Conservation (phyloP, 2,113 vertebrate species). For the Hystrix cristata region DNA sequence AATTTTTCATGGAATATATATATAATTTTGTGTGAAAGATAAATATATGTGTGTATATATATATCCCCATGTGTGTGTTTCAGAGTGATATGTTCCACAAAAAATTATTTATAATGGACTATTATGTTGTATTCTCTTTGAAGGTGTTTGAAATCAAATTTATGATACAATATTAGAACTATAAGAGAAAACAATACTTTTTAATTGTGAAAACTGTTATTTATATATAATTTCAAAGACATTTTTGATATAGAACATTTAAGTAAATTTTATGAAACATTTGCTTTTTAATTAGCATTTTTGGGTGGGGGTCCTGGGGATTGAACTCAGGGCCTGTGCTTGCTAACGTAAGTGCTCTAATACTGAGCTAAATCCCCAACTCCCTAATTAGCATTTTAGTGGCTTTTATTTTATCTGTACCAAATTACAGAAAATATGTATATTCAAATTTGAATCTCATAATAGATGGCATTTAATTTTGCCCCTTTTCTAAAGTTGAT, state of each 20-base stretch:
- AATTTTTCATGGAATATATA: background rate
- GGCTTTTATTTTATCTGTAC: background rate
- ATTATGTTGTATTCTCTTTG: background rate
- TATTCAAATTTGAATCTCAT: background rate
- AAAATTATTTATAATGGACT: background rate
- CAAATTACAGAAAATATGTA: background rate
- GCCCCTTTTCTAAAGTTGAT: background rate
- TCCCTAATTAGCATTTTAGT: background rate
- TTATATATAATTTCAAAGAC: background rate
- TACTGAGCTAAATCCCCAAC: too few species aligned
- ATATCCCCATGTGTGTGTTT: background rate
- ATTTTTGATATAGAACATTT: background rate
- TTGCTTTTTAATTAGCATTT: background rate
- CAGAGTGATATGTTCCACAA: background rate
- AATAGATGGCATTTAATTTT: background rate
- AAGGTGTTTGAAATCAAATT: slow-evolving; percentile 20
- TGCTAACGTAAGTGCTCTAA: too few species aligned
- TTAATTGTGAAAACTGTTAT: background rate
- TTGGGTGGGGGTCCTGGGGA: too few species aligned
- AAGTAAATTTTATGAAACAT: background rate
- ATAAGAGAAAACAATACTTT: slow-evolving; percentile 7
- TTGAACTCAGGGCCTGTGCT: too few species aligned
- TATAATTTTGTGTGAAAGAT: background rate
- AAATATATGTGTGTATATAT: background rate
- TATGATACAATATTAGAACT: slow-evolving; percentile 18